Evolutionary conservation across 1,140 invertebrate species (phyloP).

Genomic region (Episyrphus balteatus): DNA sequence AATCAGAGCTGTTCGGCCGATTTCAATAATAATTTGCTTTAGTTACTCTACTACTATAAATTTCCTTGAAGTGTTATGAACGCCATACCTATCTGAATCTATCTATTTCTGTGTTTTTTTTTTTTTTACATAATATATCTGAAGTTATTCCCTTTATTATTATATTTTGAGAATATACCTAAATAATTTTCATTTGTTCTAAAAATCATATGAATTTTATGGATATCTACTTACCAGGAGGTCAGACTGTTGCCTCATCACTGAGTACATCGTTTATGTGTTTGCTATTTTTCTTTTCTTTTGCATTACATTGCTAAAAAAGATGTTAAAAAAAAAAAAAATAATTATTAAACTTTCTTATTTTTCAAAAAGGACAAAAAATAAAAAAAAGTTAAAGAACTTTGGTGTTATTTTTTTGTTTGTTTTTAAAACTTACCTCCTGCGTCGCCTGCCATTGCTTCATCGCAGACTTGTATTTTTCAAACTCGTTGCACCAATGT

Average conservation of each 20-base stretch:
- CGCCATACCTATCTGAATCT: too few species aligned
- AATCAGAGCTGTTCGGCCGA: too few species aligned
- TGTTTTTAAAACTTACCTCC: slow-evolving; percentile 43
- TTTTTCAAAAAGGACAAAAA: background rate
- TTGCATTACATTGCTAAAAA: slow-evolving; percentile 30
- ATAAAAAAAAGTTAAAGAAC: background rate
- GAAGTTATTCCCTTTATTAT: too few species aligned
- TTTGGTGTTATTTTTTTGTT: background rate
- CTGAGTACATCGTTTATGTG: slow-evolving; percentile 35
- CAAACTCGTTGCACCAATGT: slow-evolving; percentile 71
- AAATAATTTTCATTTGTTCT: too few species aligned
- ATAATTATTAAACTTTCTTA: background rate
- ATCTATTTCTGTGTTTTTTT: too few species aligned
- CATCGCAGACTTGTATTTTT: slow-evolving; percentile 68
- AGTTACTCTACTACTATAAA: too few species aligned
- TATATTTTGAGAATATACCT: too few species aligned
- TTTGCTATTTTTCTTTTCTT: slow-evolving; percentile 27
- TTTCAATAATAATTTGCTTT: too few species aligned
- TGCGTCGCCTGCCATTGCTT: slow-evolving; percentile 63
- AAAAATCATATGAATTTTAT: too few species aligned
- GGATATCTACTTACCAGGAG: slow-evolving; percentile 34
- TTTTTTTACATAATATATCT: too few species aligned
- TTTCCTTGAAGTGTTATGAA: too few species aligned
- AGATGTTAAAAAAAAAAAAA: background rate
- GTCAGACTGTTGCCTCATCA: slow-evolving; percentile 34